Percentiles rank a stretch among this genome's conserved stretches.
phyloP scores from a whole-genome alignment of 2,888 invertebrate species.

The Megalurothrips usitatus region DNA sequence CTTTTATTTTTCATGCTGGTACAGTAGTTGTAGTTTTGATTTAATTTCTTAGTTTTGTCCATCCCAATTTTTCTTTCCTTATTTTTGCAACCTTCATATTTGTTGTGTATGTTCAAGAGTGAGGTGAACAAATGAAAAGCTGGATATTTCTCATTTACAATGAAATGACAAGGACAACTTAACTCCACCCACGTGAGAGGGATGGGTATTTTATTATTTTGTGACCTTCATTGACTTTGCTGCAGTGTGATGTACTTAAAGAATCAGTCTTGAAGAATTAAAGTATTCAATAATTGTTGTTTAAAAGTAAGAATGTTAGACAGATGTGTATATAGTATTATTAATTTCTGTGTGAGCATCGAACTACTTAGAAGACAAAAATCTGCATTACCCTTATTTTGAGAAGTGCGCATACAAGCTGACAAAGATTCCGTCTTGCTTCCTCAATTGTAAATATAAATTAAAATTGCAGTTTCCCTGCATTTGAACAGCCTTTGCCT shows the following conservation, averaged over 20 bases:
- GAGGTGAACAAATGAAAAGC: neutral
- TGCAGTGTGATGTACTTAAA: conserved; percentile 18
- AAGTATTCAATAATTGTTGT: conserved; percentile 4
- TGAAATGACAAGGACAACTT: too few species aligned
- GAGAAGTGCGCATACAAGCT: neutral
- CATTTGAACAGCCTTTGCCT: too few species aligned
- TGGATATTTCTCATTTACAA: too few species aligned
- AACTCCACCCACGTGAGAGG: neutral
- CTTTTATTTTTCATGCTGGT: neutral
- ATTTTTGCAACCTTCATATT: neutral
- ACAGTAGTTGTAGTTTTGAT: neutral
- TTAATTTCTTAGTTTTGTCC: neutral
- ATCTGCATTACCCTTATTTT: neutral
- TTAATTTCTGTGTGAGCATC: conserved; percentile 9
- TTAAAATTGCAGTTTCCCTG: neutral
- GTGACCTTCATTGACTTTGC: neutral
- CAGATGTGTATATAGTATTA: neutral
- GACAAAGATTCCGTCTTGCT: neutral
- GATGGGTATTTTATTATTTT: neutral
- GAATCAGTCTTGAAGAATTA: neutral
- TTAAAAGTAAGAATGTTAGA: neutral
- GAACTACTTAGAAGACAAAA: neutral
- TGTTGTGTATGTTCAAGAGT: neutral
- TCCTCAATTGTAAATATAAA: neutral
- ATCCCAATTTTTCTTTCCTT: neutral